These are phyloP conservation scores for Pentamera pediparva DNA, from an alignment of 53 echinoderm and acorn worm species.

Conservation along the genomic window DNA sequence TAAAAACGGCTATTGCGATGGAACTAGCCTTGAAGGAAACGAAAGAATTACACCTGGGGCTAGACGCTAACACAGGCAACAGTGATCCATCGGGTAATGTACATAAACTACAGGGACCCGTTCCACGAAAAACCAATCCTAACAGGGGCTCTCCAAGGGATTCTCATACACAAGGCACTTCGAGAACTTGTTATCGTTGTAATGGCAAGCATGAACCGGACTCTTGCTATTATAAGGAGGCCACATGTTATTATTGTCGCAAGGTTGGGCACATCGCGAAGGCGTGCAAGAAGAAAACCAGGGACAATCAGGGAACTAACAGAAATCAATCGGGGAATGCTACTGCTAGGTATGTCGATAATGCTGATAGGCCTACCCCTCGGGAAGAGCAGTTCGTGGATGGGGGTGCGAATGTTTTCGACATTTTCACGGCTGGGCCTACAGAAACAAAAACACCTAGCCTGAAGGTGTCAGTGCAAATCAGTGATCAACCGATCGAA, in stretches of 20 bases:
- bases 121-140: background rate
- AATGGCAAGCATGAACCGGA: background rate
- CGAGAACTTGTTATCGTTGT: constrained; percentile 1
- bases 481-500: background rate
- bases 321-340: too few relatives aligned
- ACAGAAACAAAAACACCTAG: background rate
- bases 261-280: background rate
- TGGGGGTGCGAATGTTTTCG: background rate
- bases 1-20: constrained; percentile 1
- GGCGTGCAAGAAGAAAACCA: background rate
- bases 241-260: constrained; percentile 5
- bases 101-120: too few relatives aligned
- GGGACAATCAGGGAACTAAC: background rate
- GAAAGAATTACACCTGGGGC: background rate
- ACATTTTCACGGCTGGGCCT: background rate
- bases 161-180: too few relatives aligned
- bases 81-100: too few relatives aligned
- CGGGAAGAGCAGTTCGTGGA: background rate
- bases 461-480: background rate
- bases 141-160: background rate
- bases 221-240: background rate
- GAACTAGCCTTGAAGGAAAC: background rate
- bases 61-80: too few relatives aligned
- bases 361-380: background rate
- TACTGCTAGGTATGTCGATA: background rate